Base-by-base conservation (phyloP, 2,888 invertebrate genomes). In the Oscheius myriophilus region DNA sequence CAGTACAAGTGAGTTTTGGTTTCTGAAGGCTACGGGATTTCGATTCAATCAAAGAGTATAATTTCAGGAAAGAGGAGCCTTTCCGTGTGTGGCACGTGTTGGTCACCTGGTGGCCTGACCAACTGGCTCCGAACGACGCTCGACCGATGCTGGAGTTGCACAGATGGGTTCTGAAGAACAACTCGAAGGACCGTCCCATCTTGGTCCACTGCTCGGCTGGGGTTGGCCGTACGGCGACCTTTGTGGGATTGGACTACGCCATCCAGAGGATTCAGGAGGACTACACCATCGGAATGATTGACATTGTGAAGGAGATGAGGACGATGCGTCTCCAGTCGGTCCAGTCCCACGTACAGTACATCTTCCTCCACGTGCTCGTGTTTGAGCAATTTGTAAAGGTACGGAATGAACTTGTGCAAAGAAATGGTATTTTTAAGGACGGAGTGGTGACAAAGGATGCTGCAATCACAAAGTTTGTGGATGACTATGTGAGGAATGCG, bases 141-240 rank as follows among this genome's bases (percentile, higher is more conserved):
- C 46, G 57, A n/a, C 73, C 75, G 18, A 69, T 76, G 66, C 51
- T 78, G 23, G 69, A 68, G 14, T 61, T 81, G 3, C 69, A 79
- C 55, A 71, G 69, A 57, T 77, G 76, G 76, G 73, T 78, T 61
- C 67, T 73, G 67, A 75, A 65, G 18, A 72, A 73, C 58, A 65
- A 73, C 43, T 54, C 54, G 18, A 66, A 66, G 23, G 67, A 59
- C 14, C 46, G 57, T 4, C 73, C 78, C 18, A 75, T 80, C 26
- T 61, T 75, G 52, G 81, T 81, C 6, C 81, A 81, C 46, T 81
- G 81, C 67, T 76, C 78, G 49, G 81, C 81, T 16, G 78, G 81
- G 41, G 79, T 81, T 18, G 81, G 81, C 18, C 62, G 79, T 39
- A 79, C 81, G 6, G 77, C 78, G 21, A 81, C 81, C 1, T 81